Percentiles rank a stretch among this genome's conserved stretches.
Conservation (phyloP, 2,113 vertebrate species). For the Hiodon tergisus region DNA sequence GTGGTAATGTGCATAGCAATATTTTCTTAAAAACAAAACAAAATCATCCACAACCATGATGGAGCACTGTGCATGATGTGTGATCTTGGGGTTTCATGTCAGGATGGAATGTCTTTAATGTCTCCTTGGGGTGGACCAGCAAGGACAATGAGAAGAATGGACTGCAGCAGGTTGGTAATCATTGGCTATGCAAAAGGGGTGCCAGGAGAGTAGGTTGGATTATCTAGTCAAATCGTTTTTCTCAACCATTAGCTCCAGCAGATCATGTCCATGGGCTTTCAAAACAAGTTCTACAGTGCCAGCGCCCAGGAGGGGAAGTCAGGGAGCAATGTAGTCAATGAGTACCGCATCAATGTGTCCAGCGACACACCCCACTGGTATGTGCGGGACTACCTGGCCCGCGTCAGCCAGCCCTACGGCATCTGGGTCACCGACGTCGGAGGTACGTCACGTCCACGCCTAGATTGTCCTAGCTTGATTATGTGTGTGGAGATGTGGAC, state of each 20-base stretch:
- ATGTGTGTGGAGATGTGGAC: too few relatives aligned
- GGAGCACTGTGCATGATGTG: constrained; percentile 5
- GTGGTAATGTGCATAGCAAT: neutral
- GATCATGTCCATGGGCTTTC: constrained; percentile 59
- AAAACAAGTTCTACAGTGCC: constrained; percentile 70
- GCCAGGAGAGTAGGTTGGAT: too few relatives aligned
- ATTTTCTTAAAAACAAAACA: neutral
- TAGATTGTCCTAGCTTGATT: neutral
- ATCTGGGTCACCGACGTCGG: constrained; percentile 49
- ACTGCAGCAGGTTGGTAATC: constrained; percentile 49
- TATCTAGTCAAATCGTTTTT: too few relatives aligned
- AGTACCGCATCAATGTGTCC: constrained; percentile 68
- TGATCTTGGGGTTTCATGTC: constrained; percentile 21
- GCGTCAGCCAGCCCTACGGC: constrained; percentile 52
- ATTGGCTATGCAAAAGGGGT: neutral
- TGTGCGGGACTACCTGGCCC: constrained; percentile 63
- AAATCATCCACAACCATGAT: neutral
- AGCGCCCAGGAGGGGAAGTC: constrained; percentile 27
- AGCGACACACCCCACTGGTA: constrained; percentile 76
- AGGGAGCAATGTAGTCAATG: constrained; percentile 11
- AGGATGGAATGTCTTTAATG: constrained; percentile 69
- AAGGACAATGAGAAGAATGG: constrained; percentile 25
- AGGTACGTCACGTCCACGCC: constrained; percentile 46
- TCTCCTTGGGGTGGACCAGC: constrained; percentile 58
- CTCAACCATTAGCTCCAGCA: constrained; percentile 47